phyloP scores from a whole-genome alignment of 2,888 invertebrate species.

The Cheilosia variabilis region DNA sequence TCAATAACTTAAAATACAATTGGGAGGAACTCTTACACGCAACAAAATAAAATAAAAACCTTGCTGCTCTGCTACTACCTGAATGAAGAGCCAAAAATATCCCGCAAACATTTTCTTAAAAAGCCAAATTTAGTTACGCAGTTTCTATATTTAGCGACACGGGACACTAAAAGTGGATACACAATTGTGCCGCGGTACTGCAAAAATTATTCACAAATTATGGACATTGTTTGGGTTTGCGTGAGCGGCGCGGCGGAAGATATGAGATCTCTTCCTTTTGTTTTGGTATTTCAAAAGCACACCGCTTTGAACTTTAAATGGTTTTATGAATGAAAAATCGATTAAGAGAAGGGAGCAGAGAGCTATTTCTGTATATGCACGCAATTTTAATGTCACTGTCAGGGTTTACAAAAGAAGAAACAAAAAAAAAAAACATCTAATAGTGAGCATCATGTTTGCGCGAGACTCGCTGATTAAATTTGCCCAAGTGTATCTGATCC shows the following conservation, averaged over 20 bases:
- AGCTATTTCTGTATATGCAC: background rate
- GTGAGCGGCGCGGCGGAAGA: background rate
- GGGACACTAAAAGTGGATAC: slow-evolving; percentile 7
- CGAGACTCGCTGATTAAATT: slow-evolving; percentile 35
- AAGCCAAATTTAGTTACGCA: slow-evolving; percentile 6
- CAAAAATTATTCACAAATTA: slow-evolving; percentile 12
- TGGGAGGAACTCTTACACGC: background rate
- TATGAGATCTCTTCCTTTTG: background rate
- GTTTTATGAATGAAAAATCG: background rate
- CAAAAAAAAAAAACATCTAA: background rate
- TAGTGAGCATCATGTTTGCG: background rate
- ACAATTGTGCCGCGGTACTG: background rate
- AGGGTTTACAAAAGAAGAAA: background rate
- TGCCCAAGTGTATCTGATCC: slow-evolving; percentile 5
- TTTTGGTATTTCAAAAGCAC: background rate
- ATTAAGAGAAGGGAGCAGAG: background rate
- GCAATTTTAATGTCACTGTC: slow-evolving; percentile 2
- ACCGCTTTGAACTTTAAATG: slow-evolving; percentile 8
- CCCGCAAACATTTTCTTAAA: background rate
- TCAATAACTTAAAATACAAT: background rate
- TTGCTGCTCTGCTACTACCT: too few relatives aligned
- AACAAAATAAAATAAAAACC: background rate
- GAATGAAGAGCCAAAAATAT: slow-evolving; percentile 3
- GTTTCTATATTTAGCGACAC: slow-evolving; percentile 7
- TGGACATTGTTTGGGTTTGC: slow-evolving; percentile 35